phyloP scores from a whole-genome alignment of 2,888 invertebrate species.

The Drosophila prolongata region DNA sequence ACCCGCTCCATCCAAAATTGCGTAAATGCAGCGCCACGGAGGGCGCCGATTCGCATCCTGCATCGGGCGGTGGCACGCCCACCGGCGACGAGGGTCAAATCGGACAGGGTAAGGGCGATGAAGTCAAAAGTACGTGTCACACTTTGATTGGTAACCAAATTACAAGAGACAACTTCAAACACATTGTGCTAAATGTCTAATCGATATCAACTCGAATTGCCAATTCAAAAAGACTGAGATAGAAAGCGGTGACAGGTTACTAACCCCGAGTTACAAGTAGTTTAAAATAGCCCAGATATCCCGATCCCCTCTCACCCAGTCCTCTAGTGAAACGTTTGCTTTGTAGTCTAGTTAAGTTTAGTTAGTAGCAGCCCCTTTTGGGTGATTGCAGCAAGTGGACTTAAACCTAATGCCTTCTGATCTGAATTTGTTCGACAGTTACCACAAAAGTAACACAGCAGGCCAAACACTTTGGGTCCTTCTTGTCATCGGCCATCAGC shows the following conservation, averaged over 20 bases:
- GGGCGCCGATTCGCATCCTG: slow-evolving; percentile 95
- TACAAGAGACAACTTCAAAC: slow-evolving; percentile 36
- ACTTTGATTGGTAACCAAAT: slow-evolving; percentile 65
- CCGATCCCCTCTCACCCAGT: not conserved
- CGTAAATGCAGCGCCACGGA: slow-evolving; percentile 90
- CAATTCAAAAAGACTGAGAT: slow-evolving; percentile 45
- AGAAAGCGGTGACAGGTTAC: slow-evolving; percentile 81
- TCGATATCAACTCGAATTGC: slow-evolving; percentile 44
- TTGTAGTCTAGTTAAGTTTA: slow-evolving; percentile 63
- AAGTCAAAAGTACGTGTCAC: slow-evolving; percentile 82
- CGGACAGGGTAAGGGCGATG: slow-evolving; percentile 88
- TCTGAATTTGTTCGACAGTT: slow-evolving; percentile 85
- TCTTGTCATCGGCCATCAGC: slow-evolving; percentile 97
- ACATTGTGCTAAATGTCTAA: slow-evolving; percentile 36
- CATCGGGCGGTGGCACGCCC: slow-evolving; percentile 90
- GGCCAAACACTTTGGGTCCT: slow-evolving; percentile 95
- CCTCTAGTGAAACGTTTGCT: slow-evolving; percentile 38
- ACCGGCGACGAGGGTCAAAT: slow-evolving; percentile 91
- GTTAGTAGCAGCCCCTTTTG: slow-evolving; percentile 41
- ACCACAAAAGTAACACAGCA: slow-evolving; percentile 95
- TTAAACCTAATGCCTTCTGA: slow-evolving; percentile 25
- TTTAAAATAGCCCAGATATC: slow-evolving; percentile 6
- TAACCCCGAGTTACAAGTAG: slow-evolving; percentile 46
- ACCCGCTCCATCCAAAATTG: not conserved
- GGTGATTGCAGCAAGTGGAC: slow-evolving; percentile 4